These are phyloP conservation scores for Deilephila porcellus DNA, from an alignment of 2,888 invertebrate genomes.

Conservation along the genomic window DNA sequence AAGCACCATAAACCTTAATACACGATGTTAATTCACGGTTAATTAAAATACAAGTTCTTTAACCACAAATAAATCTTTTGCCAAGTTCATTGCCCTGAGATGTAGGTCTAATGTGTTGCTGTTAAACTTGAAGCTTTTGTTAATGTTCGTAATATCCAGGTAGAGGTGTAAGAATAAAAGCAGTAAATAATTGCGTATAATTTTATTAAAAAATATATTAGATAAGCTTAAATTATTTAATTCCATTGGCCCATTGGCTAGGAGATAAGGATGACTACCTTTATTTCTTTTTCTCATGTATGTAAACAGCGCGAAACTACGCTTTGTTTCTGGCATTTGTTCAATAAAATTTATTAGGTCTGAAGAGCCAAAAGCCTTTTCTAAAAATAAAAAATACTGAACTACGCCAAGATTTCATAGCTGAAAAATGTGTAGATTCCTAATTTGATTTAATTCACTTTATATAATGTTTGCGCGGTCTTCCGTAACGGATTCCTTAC, in stretches of 20 bases:
- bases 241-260: background rate
- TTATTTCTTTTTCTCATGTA: background rate
- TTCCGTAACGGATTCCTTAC: background rate
- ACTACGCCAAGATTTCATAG: background rate
- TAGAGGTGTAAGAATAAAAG: background rate
- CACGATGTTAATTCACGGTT: conserved; percentile 20
- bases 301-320: background rate
- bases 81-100: conserved; percentile 47
- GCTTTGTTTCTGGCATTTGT: background rate
- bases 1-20: background rate
- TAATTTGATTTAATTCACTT: background rate
- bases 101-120: conserved; percentile 46
- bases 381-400: background rate
- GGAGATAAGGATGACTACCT: background rate
- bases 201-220: too few relatives aligned
- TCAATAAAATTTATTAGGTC: background rate
- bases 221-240: too few relatives aligned
- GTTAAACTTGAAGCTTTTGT: conserved; percentile 3
- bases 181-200: background rate
- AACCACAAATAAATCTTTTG: conserved; percentile 35
- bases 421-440: too few relatives aligned
- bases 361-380: background rate
- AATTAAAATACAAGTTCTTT: conserved; percentile 38
- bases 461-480: background rate
- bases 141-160: background rate